Evolutionary conservation across 1,140 invertebrate genomes (phyloP).

Genomic region (Papilio glaucus): DNA sequence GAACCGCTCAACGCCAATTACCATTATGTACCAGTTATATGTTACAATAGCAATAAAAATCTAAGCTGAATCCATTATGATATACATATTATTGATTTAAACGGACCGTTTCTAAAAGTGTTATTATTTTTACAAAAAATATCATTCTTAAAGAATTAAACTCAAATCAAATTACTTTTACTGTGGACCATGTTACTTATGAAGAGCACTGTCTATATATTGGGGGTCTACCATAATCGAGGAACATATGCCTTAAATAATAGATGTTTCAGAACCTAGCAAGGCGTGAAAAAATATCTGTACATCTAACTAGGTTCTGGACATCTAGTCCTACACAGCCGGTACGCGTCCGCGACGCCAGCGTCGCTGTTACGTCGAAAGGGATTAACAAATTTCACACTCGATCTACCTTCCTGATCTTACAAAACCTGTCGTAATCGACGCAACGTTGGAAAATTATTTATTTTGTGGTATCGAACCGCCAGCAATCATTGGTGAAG

Average conservation of each 20-base stretch:
- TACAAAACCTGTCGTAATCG: constrained; percentile 17
- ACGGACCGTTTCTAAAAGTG: too few relatives aligned
- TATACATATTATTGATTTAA: too few relatives aligned
- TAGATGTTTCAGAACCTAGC: not conserved
- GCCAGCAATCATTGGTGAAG: not conserved
- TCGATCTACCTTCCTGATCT: constrained; percentile 25
- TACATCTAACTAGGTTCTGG: too few relatives aligned
- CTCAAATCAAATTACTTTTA: too few relatives aligned
- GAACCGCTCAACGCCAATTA: not conserved
- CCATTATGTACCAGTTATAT: not conserved
- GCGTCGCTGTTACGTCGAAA: not conserved
- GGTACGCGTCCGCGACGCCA: not conserved
- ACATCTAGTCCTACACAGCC: not conserved
- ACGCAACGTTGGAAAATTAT: not conserved
- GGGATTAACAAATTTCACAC: constrained; percentile 35
- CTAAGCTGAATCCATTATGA: too few relatives aligned
- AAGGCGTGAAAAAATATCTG: not conserved
- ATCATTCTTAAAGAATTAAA: too few relatives aligned
- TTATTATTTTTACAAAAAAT: too few relatives aligned
- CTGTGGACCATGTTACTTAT: too few relatives aligned
- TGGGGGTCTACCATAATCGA: not conserved
- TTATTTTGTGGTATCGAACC: constrained; percentile 5
- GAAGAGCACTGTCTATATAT: too few relatives aligned
- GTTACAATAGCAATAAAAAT: too few relatives aligned
- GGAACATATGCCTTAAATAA: not conserved